phyloP scores from a whole-genome alignment of 2,113 vertebrate species.

The Dolichotis patagonum region DNA sequence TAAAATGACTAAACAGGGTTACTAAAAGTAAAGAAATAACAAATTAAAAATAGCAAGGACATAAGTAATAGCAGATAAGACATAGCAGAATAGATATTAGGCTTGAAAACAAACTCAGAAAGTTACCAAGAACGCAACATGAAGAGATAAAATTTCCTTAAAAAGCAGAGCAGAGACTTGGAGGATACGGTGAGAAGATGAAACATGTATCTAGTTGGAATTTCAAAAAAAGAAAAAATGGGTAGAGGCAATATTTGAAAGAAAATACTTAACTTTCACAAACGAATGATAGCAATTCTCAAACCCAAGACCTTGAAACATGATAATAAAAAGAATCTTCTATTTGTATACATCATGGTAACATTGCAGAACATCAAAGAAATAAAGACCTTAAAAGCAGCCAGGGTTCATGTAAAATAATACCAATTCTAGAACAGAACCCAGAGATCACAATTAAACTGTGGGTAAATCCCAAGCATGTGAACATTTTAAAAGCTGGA shows the following conservation, averaged over 20 bases:
- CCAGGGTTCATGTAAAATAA: background rate
- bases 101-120: background rate
- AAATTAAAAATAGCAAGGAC: background rate
- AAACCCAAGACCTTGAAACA: conserved; percentile 22
- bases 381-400: background rate
- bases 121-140: conserved; percentile 5
- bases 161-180: background rate
- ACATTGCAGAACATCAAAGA: background rate
- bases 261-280: conserved; percentile 28
- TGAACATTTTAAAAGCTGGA: too few relatives aligned
- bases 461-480: too few relatives aligned
- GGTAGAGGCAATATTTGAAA: background rate
- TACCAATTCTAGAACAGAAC: too few relatives aligned
- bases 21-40: conserved; percentile 26
- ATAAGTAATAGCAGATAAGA: background rate
- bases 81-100: background rate
- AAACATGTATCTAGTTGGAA: background rate
- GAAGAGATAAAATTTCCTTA: conserved; percentile 27
- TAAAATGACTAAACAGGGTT: conserved; percentile 20
- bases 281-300: background rate
- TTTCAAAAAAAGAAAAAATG: background rate
- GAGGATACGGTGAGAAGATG: background rate
- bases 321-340: conserved; percentile 35
- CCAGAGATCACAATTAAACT: too few relatives aligned
- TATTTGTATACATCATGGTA: background rate